Evolutionary conservation across 1,140 invertebrate species (phyloP).

Genomic region (Archivesica marissinica): DNA sequence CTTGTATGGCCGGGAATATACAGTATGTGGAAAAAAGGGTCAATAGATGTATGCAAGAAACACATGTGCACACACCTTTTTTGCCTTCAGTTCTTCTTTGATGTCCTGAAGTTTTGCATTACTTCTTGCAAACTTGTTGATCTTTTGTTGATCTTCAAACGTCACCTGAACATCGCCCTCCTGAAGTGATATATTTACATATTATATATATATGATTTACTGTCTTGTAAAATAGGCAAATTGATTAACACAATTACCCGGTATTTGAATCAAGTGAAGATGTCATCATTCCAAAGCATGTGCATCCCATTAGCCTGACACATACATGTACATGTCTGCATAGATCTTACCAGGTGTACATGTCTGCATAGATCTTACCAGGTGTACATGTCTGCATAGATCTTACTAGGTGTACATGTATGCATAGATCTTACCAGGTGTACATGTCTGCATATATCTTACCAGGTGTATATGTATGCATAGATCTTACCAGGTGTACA

Average conservation of each 20-base stretch:
- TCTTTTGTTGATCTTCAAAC: constrained; percentile 98
- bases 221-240: background rate
- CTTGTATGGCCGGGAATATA: too few relatives aligned
- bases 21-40: too few relatives aligned
- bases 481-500: too few relatives aligned
- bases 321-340: background rate
- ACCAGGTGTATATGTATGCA: too few relatives aligned
- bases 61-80: too few relatives aligned
- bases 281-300: background rate
- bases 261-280: background rate
- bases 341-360: background rate
- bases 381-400: too few relatives aligned
- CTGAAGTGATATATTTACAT: constrained; percentile 81
- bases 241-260: background rate
- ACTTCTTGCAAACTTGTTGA: constrained; percentile 97
- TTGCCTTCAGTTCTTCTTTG: constrained; percentile 94
- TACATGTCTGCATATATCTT: too few relatives aligned
- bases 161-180: constrained; percentile 97
- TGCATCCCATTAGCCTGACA: background rate
- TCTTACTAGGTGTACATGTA: too few relatives aligned
- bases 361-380: background rate
- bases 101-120: constrained; percentile 95
- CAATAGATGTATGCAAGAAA: too few relatives aligned
- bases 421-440: too few relatives aligned
- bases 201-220: background rate